These are phyloP conservation scores for Saimiri boliviensis DNA, from an alignment of 2,113 vertebrate genomes.

Conservation along the genomic window DNA sequence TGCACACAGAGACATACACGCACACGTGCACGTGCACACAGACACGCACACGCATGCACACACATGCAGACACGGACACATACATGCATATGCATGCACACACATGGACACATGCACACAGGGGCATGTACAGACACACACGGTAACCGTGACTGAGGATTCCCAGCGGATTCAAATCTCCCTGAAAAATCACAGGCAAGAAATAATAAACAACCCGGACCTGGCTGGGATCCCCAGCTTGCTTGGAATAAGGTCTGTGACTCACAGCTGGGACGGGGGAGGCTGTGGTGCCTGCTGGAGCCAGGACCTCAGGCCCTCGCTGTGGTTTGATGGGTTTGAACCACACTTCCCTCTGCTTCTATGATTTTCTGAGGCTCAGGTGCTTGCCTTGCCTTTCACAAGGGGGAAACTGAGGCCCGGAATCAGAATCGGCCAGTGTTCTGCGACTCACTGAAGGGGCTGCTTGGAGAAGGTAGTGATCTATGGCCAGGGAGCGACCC, in stretches of 20 bases:
- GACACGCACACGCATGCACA: too few relatives aligned
- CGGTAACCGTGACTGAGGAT: too few relatives aligned
- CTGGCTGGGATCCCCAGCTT: too few relatives aligned
- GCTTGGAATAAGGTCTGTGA: background rate
- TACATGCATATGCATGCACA: too few relatives aligned
- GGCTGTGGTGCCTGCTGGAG: background rate
- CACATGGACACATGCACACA: rapidly evolving
- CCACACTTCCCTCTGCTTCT: background rate
- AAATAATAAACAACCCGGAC: rapidly evolving
- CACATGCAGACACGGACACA: too few relatives aligned
- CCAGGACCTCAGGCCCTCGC: background rate
- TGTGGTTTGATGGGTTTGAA: too few relatives aligned
- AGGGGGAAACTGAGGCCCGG: background rate
- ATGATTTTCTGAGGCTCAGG: background rate
- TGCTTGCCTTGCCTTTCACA: background rate
- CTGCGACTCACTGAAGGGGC: background rate
- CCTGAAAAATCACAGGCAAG: background rate
- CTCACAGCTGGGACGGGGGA: background rate
- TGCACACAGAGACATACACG: too few relatives aligned
- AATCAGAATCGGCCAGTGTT: too few relatives aligned
- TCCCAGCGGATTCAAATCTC: background rate
- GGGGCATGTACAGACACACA: rapidly evolving
- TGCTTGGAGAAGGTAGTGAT: background rate
- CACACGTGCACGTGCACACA: too few relatives aligned
- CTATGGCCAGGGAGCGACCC: background rate